Percentiles rank a stretch among this genome's conserved stretches.
Evolutionary conservation across 2,888 invertebrate genomes (phyloP).

Genomic region (Coelopa pilipes): DNA sequence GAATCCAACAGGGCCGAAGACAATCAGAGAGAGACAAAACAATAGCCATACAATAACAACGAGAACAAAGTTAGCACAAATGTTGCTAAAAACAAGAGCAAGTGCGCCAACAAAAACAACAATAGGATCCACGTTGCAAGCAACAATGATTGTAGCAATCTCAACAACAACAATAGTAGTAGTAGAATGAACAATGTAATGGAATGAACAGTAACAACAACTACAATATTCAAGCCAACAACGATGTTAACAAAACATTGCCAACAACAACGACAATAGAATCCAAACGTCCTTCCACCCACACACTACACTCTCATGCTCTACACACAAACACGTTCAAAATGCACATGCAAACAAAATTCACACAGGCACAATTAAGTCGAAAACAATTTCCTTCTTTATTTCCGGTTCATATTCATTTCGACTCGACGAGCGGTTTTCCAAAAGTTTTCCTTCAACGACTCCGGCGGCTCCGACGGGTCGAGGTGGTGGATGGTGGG

Average conservation of each 20-base stretch:
- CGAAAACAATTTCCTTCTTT: conserved; percentile 35
- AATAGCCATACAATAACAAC: not conserved
- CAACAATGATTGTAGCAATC: not conserved
- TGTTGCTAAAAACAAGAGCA: not conserved
- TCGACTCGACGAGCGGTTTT: conserved; percentile 31
- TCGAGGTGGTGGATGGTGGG: conserved; percentile 1
- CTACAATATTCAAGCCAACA: not conserved
- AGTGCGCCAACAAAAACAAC: not conserved
- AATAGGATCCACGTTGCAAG: not conserved
- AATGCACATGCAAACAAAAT: no score
- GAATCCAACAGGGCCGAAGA: no score
- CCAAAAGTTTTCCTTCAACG: conserved; percentile 25
- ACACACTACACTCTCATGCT: no score
- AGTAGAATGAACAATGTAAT: no score
- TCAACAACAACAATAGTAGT: not conserved
- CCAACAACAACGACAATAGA: no score
- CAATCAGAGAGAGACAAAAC: not conserved
- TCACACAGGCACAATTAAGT: conserved; percentile 34
- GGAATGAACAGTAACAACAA: not conserved
- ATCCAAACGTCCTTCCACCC: no score
- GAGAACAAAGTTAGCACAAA: not conserved
- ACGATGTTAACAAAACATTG: no score
- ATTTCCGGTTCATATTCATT: conserved; percentile 36
- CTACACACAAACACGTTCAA: not conserved
- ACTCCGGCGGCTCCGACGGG: no score